These are phyloP conservation scores for Coremacera marginata DNA, from an alignment of 2,888 invertebrate genomes.

Conservation along the genomic window DNA sequence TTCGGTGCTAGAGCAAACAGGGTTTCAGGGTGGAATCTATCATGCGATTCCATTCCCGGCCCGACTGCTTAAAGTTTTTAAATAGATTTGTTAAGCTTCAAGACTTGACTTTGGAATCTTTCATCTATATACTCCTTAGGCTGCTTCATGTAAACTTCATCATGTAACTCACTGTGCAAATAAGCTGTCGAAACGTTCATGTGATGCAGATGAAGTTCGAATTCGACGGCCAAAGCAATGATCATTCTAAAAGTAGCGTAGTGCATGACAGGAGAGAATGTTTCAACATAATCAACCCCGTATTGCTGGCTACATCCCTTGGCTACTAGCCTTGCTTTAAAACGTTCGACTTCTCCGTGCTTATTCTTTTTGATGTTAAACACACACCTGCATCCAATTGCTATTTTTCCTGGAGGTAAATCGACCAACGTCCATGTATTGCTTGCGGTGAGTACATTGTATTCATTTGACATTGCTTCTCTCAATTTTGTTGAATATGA, in stretches of 20 bases:
- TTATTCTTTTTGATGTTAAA: slow-evolving; percentile 40
- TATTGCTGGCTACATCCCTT: slow-evolving; percentile 41
- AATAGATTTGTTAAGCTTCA: slow-evolving; percentile 47
- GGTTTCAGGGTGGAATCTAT: slow-evolving; percentile 40
- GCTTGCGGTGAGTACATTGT: slow-evolving; percentile 41
- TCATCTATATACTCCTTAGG: slow-evolving; percentile 39
- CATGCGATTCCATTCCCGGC: slow-evolving; percentile 50
- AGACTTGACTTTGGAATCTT: slow-evolving; percentile 28
- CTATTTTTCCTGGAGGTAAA: slow-evolving; percentile 39
- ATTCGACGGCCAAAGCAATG: slow-evolving; percentile 44
- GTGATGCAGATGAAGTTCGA: slow-evolving; percentile 45
- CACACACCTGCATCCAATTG: slow-evolving; percentile 46
- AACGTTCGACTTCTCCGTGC: slow-evolving; percentile 43
- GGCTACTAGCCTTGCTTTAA: slow-evolving; percentile 44
- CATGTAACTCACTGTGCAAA: slow-evolving; percentile 44
- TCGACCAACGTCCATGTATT: slow-evolving; percentile 46
- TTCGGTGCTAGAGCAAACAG: no score
- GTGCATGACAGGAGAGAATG: slow-evolving; percentile 46
- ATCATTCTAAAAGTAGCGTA: slow-evolving; percentile 43
- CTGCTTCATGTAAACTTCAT: slow-evolving; percentile 45
- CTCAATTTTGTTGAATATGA: slow-evolving; percentile 40
- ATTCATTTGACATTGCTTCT: slow-evolving; percentile 44
- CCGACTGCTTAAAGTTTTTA: slow-evolving; percentile 51
- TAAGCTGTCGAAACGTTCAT: slow-evolving; percentile 46
- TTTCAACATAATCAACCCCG: slow-evolving; percentile 43